Percentiles rank a stretch among this genome's conserved stretches.
Conservation (phyloP, 2,888 invertebrate species). For the Oegoconia quadripuncta region DNA sequence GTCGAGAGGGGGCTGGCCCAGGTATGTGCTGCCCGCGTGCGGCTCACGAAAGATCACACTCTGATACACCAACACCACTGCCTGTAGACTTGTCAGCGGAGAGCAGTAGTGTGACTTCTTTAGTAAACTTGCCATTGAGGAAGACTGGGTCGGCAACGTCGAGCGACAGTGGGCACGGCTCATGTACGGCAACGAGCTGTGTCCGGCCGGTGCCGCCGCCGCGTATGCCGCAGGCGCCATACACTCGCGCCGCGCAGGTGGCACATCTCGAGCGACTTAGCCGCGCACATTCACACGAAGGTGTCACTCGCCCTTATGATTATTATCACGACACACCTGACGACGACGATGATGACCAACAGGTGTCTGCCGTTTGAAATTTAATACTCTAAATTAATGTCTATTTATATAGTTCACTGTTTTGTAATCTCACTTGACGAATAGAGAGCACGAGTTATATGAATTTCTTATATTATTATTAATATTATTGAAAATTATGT, state of each 20-base stretch:
- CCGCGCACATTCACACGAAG: conserved; percentile 92
- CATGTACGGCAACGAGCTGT: conserved; percentile 76
- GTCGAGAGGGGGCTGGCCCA: conserved; percentile 80
- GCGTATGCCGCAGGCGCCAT: conserved; percentile 87
- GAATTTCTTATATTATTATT: conserved; percentile 58
- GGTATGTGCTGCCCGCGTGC: conserved; percentile 73
- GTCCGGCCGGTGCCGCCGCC: conserved; percentile 84
- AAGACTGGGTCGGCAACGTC: conserved; percentile 96
- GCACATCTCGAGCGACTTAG: conserved; percentile 89
- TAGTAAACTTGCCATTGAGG: conserved; percentile 92
- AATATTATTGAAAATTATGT: conserved; percentile 52
- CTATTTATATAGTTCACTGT: conserved; percentile 69
- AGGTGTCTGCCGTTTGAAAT: conserved; percentile 72
- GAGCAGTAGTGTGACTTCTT: conserved; percentile 96
- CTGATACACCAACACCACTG: conserved; percentile 90
- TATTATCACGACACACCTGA: conserved; percentile 80
- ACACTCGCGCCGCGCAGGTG: conserved; percentile 92
- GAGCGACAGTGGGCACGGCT: conserved; percentile 94
- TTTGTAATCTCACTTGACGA: conserved; percentile 75
- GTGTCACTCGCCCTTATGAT: conserved; percentile 87
- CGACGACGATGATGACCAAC: conserved; percentile 75
- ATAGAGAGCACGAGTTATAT: conserved; percentile 73
- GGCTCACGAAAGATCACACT: conserved; percentile 93
- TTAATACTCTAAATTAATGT: conserved; percentile 60
- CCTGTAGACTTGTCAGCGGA: conserved; percentile 95